These are phyloP conservation scores for Anser brachyrhynchus DNA, from an alignment of 2,113 vertebrate species.

Conservation along the genomic window DNA sequence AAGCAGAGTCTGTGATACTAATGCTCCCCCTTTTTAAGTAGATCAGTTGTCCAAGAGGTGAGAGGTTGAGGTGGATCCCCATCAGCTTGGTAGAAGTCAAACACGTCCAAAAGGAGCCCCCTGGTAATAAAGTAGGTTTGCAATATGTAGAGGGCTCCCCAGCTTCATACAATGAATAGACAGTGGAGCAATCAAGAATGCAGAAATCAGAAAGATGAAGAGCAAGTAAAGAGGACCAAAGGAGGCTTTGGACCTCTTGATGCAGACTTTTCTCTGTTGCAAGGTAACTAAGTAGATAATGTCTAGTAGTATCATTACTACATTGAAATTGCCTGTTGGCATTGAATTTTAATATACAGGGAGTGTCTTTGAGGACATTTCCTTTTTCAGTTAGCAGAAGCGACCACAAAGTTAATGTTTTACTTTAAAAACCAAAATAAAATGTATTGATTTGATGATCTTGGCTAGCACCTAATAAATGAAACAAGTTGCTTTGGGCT, in stretches of 20 bases:
- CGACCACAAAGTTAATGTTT: neutral
- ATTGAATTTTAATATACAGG: neutral
- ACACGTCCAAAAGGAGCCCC: neutral
- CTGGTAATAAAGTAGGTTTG: neutral
- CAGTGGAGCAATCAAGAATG: neutral
- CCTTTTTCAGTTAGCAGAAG: neutral
- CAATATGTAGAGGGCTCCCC: neutral
- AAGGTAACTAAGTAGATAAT: neutral
- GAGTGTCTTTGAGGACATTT: neutral
- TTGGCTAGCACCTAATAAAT: neutral
- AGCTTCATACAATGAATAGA: neutral
- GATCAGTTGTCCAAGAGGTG: neutral
- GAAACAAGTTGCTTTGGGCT: neutral
- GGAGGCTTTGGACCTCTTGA: neutral
- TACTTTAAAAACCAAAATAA: conserved; percentile 7
- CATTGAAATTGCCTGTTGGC: neutral
- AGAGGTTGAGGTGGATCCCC: neutral
- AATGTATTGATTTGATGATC: neutral
- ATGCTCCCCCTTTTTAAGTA: neutral
- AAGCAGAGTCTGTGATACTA: neutral
- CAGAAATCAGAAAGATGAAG: neutral
- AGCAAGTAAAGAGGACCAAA: neutral
- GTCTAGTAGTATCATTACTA: neutral
- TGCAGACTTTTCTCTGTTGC: neutral
- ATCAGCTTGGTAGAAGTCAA: neutral